Evolutionary conservation across 2,113 vertebrate species (phyloP), one percentile per base, ranked within the genome.

Genomic region (Lepus timidus): DNA sequence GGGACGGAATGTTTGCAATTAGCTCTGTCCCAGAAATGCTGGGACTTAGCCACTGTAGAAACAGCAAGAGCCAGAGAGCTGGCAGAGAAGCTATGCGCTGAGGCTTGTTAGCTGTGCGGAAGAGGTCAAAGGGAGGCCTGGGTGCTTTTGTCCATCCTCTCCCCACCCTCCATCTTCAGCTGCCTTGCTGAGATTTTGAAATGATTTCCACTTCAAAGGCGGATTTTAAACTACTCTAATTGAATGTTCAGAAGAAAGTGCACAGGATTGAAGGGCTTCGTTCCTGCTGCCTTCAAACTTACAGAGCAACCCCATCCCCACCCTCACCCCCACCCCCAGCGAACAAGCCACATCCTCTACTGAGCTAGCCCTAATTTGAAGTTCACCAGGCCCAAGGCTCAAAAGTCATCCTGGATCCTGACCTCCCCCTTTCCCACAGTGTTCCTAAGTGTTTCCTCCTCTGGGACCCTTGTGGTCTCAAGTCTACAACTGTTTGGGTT

Each of bases 11-110:
- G 71, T 88, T 74, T 90, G 85, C 78, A 90, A 84, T 95, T 93
- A 96, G 93, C 79, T 88, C 89, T 85, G 95, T 90, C 89, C 93
- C 82, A 93, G 78, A 96, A 92, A 94, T 0, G 16, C 85, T 92
- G 78, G 82, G 85, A 67, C 36, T 68, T 33, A 55, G 91, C 73
- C 93, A 62, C 81, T 55, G 55, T 52, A 70, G 88, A 89, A 87
- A 86, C 27, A 87, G 91, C 82, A n/a, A 87, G 81, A 90, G 44
- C 74, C 44, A 7, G 75, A 27, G 58, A 81, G 73, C 76, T 84
- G 93, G 91, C 95, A 67, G 61, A 51, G 39, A 29, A 39, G 76
- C 75, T 68, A 6, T 75, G 81, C 0, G 3, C 79, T 49, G 76
- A 52, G 84, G 76, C 89, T 96, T 6, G 36, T 82, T 67, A 90